These are phyloP conservation scores for Drosophila colorata DNA, from an alignment of 2,888 invertebrate species.

Conservation along the genomic window DNA sequence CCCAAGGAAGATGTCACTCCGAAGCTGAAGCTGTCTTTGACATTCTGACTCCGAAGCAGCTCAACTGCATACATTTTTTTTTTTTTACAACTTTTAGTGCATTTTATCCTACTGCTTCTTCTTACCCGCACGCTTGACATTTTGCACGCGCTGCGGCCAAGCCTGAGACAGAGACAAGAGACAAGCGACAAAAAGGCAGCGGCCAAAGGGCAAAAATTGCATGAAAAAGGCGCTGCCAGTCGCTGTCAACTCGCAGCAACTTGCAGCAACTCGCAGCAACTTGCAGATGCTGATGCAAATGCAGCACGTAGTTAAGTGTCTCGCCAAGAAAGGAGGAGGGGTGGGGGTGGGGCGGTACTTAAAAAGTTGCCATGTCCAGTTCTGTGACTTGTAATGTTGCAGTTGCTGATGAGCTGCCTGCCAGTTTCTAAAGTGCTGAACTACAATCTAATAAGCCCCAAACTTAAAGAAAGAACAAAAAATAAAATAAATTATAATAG, in stretches of 20 bases:
- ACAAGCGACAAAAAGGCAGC: slow-evolving; percentile 14
- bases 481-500: not conserved
- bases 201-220: slow-evolving; percentile 59
- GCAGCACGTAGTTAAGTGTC: slow-evolving; percentile 38
- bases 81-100: slow-evolving; percentile 12
- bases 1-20: slow-evolving; percentile 50
- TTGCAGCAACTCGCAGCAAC: slow-evolving; percentile 17
- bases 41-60: slow-evolving; percentile 26
- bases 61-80: slow-evolving; percentile 17
- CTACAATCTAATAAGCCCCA: slow-evolving; percentile 16
- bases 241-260: slow-evolving; percentile 20
- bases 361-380: slow-evolving; percentile 31
- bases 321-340: not conserved
- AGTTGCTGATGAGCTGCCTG: slow-evolving; percentile 2
- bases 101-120: slow-evolving; percentile 8
- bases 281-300: slow-evolving; percentile 27
- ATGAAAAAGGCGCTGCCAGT: slow-evolving; percentile 44
- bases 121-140: slow-evolving; percentile 52
- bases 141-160: slow-evolving; percentile 49
- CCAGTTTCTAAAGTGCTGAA: not conserved
- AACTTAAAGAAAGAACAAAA: not conserved
- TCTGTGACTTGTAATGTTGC: slow-evolving; percentile 21
- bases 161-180: slow-evolving; percentile 16
- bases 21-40: slow-evolving; percentile 20
- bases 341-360: not conserved